Percentiles rank a stretch among this genome's conserved stretches.
Evolutionary conservation across 2,113 vertebrate species (phyloP).

Genomic region (Lycaon pictus): DNA sequence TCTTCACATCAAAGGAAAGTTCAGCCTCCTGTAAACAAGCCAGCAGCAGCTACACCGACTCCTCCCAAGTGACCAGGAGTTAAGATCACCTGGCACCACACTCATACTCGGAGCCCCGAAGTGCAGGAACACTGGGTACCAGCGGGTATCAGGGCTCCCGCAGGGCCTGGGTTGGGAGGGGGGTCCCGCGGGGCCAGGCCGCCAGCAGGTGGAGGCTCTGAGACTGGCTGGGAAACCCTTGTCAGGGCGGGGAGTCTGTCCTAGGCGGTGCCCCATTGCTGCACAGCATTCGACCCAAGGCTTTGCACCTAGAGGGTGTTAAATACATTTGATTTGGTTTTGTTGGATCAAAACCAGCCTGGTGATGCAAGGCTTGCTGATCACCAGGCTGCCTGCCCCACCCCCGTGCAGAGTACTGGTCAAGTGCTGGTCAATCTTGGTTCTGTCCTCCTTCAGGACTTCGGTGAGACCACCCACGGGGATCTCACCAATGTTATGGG

Average conservation of each 20-base stretch:
- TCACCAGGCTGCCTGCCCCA: no score
- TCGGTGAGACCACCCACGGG: neutral
- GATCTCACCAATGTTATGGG: neutral
- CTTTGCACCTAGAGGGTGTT: neutral
- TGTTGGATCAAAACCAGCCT: neutral
- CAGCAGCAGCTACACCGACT: neutral
- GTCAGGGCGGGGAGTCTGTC: neutral
- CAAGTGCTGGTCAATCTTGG: neutral
- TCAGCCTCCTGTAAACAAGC: neutral
- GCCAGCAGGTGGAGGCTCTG: neutral
- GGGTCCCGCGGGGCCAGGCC: fast-evolving
- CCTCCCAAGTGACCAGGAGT: neutral
- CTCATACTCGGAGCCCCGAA: neutral
- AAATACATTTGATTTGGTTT: neutral
- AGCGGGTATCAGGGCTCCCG: fast-evolving
- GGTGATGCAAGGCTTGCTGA: neutral
- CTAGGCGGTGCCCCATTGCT: fast-evolving
- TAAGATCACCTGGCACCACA: neutral
- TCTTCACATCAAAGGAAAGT: neutral
- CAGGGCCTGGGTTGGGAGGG: neutral
- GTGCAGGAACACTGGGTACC: neutral
- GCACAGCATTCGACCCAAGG: neutral
- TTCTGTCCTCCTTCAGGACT: neutral
- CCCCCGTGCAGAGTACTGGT: neutral
- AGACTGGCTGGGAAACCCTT: neutral